phyloP scores from a whole-genome alignment of 2,113 vertebrate genomes.

The Atractosteus spatula region DNA sequence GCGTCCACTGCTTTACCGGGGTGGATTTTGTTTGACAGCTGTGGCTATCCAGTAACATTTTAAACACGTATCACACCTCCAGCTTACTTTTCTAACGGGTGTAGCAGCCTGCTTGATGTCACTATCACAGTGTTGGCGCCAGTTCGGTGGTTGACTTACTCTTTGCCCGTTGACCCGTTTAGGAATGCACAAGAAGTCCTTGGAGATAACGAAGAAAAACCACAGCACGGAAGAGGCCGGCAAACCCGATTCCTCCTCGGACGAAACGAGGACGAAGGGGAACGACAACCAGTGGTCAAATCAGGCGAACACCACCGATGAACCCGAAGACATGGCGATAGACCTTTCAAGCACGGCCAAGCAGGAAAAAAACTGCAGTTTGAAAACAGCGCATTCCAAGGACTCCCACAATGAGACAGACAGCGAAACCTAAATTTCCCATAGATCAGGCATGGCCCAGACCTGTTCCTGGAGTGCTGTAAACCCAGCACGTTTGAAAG shows the following conservation, averaged over 20 bases:
- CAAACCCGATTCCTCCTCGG: slow-evolving; percentile 48
- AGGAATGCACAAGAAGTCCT: slow-evolving; percentile 97
- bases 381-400: slow-evolving; percentile 30
- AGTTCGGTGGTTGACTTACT: background rate
- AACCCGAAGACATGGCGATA: slow-evolving; percentile 73
- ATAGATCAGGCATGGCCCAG: background rate
- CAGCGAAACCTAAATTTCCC: slow-evolving; percentile 51
- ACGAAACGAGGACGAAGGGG: slow-evolving; percentile 44
- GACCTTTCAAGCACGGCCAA: slow-evolving; percentile 90
- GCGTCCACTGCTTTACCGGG: too few species aligned
- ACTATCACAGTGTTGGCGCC: too few species aligned
- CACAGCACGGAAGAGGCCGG: slow-evolving; percentile 60
- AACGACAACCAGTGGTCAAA: slow-evolving; percentile 37
- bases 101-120: too few species aligned
- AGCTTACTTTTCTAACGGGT: too few species aligned
- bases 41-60: too few species aligned
- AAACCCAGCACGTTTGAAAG: too few species aligned
- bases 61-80: too few species aligned
- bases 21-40: too few species aligned
- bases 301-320: slow-evolving; percentile 34
- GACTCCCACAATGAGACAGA: slow-evolving; percentile 44
- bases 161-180: slow-evolving; percentile 32
- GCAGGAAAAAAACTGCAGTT: slow-evolving; percentile 59
- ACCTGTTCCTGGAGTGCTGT: background rate
- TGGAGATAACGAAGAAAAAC: slow-evolving; percentile 71